Percentiles rank a stretch among this genome's conserved stretches.
Conservation (phyloP, 2,888 invertebrate genomes). For the Clivina fossor region DNA sequence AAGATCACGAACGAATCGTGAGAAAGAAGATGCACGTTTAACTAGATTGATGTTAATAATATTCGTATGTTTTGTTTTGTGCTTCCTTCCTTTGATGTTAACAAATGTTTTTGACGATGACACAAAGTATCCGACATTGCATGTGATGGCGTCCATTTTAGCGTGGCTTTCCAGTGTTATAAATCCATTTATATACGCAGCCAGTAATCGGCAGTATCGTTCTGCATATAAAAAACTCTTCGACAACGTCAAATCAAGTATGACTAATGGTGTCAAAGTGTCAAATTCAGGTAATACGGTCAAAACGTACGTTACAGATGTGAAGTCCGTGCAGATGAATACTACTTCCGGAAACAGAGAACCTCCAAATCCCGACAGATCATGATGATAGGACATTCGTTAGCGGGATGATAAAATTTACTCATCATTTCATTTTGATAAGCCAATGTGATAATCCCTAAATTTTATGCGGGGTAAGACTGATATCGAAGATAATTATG, state of each 20-base stretch:
- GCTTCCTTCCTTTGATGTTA: conserved; percentile 85
- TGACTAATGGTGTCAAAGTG: conserved; percentile 39
- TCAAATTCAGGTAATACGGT: conserved; percentile 38
- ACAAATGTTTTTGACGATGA: conserved; percentile 85
- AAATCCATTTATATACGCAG: conserved; percentile 89
- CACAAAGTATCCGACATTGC: conserved; percentile 70
- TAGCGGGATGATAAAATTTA: conserved; percentile 5
- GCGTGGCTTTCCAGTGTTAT: conserved; percentile 90
- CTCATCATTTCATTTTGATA: conserved; percentile 18
- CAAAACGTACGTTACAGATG: conserved; percentile 36
- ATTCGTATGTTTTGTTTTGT: conserved; percentile 81
- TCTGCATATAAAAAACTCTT: conserved; percentile 62
- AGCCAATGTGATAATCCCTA: conserved; percentile 23
- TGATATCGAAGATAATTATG: conserved; percentile 16
- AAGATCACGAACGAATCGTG: conserved; percentile 47
- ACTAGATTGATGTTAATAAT: conserved; percentile 86
- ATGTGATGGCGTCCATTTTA: conserved; percentile 80
- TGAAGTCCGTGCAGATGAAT: conserved; percentile 29
- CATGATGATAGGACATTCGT: conserved; percentile 22
- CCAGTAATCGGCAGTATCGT: conserved; percentile 81
- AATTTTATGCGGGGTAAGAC: conserved; percentile 13
- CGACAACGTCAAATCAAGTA: conserved; percentile 49
- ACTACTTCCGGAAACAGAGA: conserved; percentile 26
- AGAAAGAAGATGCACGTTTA: conserved; percentile 74
- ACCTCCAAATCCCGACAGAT: conserved; percentile 17